Base-by-base conservation (phyloP, 2,113 vertebrate genomes). In the Lethenteron reissneri region DNA sequence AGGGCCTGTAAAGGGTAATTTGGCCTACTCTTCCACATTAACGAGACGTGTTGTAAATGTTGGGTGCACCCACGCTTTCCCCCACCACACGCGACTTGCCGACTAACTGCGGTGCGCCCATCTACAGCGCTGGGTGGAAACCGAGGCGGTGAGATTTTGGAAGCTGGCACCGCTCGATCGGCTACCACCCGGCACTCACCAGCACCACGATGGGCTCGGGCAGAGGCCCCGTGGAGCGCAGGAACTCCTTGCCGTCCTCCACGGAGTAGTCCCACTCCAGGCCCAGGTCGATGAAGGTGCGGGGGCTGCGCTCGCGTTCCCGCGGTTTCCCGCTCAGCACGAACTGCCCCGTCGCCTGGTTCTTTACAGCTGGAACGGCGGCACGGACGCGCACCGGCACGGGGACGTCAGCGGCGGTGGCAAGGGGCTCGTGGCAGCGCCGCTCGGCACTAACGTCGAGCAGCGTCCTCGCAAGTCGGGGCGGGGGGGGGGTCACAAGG, bases 221-320 rank as follows among this genome's bases (percentile, higher is more conserved):
- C 69, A 99, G 83, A 0, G 94, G 94, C 1, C 94, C 94, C 57
- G 84, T 88, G 62, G 88, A 91, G 81, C 96, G 91, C 75, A 99
- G 81, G 0, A 85, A 90, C 77, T 96, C 92, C 74, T 85, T 86
- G 19, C 83, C 82, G 0, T 91, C 85, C 11, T 92, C 88, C 7
- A 89, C 89, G 70, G 86, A 82, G 76, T 96, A 92, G 73, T 97
- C 91, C 94, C 94, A 99, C 78, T 95, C 89, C 73, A 88, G 80
- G 0, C 94, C 94, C 81, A 90, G 90, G 76, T 94, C 86, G 58
- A 96, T 86, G 78, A 97, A 84, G 0, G 85, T 82, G 75, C 82
- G 84, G 56, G 87, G 85, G 72, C 86, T 83, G 69, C 87, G 85
- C 73, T 84, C 79, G 88, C 81, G 56, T 83, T 85, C 70, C 90